Evolutionary conservation across 2,113 vertebrate species (phyloP), one percentile per base, ranked within the genome.

Genomic region (Myiopsitta monachus): DNA sequence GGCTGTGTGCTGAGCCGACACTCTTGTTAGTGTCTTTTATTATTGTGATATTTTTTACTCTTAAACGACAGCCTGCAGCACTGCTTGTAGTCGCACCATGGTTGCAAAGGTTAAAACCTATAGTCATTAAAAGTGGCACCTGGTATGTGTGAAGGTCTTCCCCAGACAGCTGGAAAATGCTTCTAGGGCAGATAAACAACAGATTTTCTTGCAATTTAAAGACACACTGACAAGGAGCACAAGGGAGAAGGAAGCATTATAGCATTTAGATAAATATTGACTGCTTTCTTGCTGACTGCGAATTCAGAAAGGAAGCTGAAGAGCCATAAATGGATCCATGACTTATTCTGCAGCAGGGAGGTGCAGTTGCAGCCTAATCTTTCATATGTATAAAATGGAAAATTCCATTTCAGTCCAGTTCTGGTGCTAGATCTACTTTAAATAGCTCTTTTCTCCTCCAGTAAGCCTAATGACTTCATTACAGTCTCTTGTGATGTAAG

Each of bases 341-440:
- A 87, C 83, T 96, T 90, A 95, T 85, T 95, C 78, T 77, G 70
- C 57, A 95, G 54, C 59, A 91, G 49, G 3, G 11, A 83, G 62
- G 62, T 1, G 3, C 69, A 78, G 81, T 54, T 27, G 8, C 67
- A 80, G 57, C 44, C 54, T 85, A 13, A 87, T 92, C 67, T 85
- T 72, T 91, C 49, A 21, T 33, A 54, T 8, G 23, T 28, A 77
- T 80, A 70, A 92, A 91, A 92, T 63, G 84, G 84, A 96, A 95
- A 95, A 94, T 96, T 96, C 92, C 94, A 86, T 49, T 94, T 90
- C 91, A 84, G 88, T 80, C 69, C 76, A 36, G 6, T 94, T 96
- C 83, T 94, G 69, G 36, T 88, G 83, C 51, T 80, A 83, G 66
- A 76, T 46, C 63, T 90, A 49, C 90, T 93, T 87, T 86, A 91